These are phyloP conservation scores for Phyllostomus discolor DNA, from an alignment of 2,113 vertebrate genomes.

Conservation along the genomic window DNA sequence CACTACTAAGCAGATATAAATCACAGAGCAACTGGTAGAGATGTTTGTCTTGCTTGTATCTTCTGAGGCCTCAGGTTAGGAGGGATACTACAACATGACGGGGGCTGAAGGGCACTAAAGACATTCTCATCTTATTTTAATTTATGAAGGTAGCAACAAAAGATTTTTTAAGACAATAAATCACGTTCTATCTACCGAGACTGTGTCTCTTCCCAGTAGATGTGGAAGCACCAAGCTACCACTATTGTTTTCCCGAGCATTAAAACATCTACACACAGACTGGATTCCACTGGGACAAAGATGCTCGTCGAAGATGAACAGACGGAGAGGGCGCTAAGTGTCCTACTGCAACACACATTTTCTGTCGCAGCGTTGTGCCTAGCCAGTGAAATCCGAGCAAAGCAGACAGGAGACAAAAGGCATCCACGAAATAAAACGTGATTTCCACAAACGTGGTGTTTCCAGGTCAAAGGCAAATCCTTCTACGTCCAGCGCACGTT, in stretches of 20 bases:
- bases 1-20: background rate
- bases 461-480: background rate
- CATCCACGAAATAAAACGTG: background rate
- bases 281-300: constrained; percentile 17
- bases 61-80: background rate
- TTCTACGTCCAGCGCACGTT: background rate
- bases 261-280: background rate
- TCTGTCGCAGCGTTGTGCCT: background rate
- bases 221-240: background rate
- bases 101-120: background rate
- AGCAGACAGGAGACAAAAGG: background rate
- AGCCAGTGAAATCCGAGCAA: constrained; percentile 17
- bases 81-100: background rate
- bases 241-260: constrained; percentile 1
- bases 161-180: background rate
- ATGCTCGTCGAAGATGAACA: background rate
- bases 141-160: background rate
- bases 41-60: background rate
- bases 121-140: background rate
- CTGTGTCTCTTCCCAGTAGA: background rate
- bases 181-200: background rate
- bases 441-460: background rate
- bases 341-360: constrained; percentile 50
- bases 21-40: background rate
- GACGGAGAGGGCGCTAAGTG: background rate